Percentiles rank a stretch among this genome's conserved stretches.
Conservation (phyloP, 2,797 vertebrate genomes). For the Channallabes apus region DNA sequence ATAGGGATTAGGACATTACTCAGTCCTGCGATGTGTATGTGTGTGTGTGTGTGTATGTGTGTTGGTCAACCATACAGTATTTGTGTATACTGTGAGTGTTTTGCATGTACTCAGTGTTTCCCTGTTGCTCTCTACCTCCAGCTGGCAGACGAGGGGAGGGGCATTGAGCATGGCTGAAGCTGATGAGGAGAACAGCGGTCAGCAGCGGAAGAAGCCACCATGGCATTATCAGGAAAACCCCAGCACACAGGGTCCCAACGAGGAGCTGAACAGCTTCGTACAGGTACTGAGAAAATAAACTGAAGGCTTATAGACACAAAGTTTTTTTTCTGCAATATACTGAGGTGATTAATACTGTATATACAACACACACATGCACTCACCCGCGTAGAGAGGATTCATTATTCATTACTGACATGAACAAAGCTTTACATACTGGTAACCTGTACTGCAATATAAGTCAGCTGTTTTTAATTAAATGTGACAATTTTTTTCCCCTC, state of each 20-base stretch:
- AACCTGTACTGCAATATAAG: background rate
- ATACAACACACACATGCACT: background rate
- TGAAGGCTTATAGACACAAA: background rate
- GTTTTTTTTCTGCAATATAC: background rate
- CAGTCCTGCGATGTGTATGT: background rate
- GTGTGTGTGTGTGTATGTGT: background rate
- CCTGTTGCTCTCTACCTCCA: slow-evolving; percentile 47
- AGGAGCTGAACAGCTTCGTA: slow-evolving; percentile 71
- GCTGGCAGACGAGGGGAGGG: slow-evolving; percentile 68
- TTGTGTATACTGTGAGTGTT: slow-evolving; percentile 28
- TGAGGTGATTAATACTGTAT: background rate
- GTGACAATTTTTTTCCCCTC: too few relatives aligned
- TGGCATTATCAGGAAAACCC: slow-evolving; percentile 92
- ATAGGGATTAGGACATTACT: slow-evolving; percentile 37
- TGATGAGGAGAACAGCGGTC: slow-evolving; percentile 75
- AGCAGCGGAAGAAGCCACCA: slow-evolving; percentile 91
- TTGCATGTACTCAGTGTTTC: slow-evolving; percentile 25
- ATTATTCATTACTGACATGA: background rate
- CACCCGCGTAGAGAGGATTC: background rate
- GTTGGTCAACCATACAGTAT: slow-evolving; percentile 20
- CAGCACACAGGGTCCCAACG: slow-evolving; percentile 63
- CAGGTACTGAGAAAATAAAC: slow-evolving; percentile 70
- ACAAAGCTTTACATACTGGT: background rate
- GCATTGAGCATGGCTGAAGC: slow-evolving; percentile 78
- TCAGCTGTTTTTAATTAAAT: background rate